These are phyloP conservation scores for Vireo griseus DNA, from an alignment of 2,797 vertebrate genomes.

Conservation along the genomic window DNA sequence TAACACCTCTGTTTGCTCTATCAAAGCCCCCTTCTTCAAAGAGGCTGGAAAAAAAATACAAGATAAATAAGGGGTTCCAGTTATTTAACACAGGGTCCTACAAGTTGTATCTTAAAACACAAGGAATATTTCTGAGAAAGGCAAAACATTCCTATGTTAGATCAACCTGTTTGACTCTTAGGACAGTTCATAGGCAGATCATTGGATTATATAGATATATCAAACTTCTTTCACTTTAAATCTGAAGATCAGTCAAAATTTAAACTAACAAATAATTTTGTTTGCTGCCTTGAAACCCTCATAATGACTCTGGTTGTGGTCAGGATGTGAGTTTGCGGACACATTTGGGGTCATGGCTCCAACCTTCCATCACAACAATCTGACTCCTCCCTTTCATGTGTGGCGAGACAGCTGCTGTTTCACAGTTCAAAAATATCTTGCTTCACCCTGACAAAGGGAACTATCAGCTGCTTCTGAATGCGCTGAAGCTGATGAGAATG, in stretches of 20 bases:
- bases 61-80: neutral
- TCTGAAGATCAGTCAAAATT: neutral
- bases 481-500: neutral
- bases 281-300: neutral
- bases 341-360: neutral
- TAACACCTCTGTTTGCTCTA: neutral
- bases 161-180: neutral
- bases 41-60: neutral
- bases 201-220: neutral
- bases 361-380: neutral
- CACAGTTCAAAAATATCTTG: neutral
- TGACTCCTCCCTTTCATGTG: neutral
- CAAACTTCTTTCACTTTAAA: neutral
- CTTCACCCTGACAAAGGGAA: neutral
- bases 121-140: neutral
- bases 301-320: neutral
- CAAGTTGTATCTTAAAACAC: neutral
- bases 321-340: neutral
- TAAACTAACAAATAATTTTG: neutral
- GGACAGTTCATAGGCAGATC: neutral
- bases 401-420: neutral
- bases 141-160: neutral
- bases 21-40: neutral
- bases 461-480: neutral
- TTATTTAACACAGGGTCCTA: neutral